Evolutionary conservation across 2,797 vertebrate genomes (phyloP), one percentile per base, ranked within the genome.

Genomic region (Siniperca undulata): DNA sequence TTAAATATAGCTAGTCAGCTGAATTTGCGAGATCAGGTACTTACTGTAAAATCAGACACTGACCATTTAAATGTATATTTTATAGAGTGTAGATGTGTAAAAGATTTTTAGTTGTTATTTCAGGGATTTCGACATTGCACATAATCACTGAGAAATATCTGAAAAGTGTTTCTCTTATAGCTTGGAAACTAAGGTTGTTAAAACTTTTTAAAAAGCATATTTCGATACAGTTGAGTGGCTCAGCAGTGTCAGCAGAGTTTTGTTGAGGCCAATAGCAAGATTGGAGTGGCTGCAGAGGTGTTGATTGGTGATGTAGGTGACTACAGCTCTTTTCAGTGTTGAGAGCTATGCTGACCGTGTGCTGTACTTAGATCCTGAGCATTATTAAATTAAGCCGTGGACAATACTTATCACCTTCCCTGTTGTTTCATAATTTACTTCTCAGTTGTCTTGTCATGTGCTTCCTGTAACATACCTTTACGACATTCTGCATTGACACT

Each of bases 281-380:
- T 52, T 17, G 67, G 62, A 69, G 64, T 4, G 30, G 55, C 62
- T 77, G 69, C 52, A 70, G 70, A 65, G 27, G 65, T 85, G 70
- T 74, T 70, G 55, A 70, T 58, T 84, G 67, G 60, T 71, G n/a
- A 1, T 4, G 19, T 50, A 19, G 44, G 42, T 48, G 30, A 62
- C 40, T 67, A 59, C 50, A 70, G 55, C 19, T 62, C 16, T 72
- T 52, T 30, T 74, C 16, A 55, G 50, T 70, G 44, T 36, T 16
- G 30, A 70, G 44, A 59, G 65, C 50, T 13, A 6, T 5, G 24
- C 8, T 66, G 24, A 12, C 66, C 0, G 3, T 42, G 27, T 44
- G 72, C 48, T 77, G 27, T 56, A 67, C 44, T 73, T 38, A 50
- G 5, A 70, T 58, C 34, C 5, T 22, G 27, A 58, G 7, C n/a